Evolutionary conservation across 2,888 invertebrate genomes (phyloP), one percentile per base, ranked within the genome.

Genomic region (Phengaris arion): DNA sequence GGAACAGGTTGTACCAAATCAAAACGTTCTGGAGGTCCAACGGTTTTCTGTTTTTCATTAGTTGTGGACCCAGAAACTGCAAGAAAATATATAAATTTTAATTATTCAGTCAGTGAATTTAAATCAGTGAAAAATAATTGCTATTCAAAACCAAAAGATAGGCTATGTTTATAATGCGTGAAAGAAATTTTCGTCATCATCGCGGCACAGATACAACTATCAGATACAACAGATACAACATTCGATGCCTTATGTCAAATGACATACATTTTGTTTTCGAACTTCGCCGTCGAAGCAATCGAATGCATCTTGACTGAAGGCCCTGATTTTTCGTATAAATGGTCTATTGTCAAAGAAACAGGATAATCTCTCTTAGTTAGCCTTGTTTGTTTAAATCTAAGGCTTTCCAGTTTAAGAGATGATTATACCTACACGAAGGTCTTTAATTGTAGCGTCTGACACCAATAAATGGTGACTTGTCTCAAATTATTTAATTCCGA

Each of bases 41-140:
- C 0, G 98, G 97, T 91, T 97, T 96, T 85, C 98, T 95, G 88
- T 97, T 96, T 85, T 96, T 96, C 98, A 98, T 98, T 51, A 97
- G 85, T 83, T 94, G 95, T 55, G 98, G 98, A 2, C 98, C 98
- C 77, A 96, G 83, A 76, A 96, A 94, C 95, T 95, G 87, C 68
- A 85, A 86, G 79, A 76, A 81, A 81, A 74, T 35, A 35, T 35
- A 35, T 35, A 70, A 35, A 45, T 35, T 74, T 51, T 52, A 52
- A 48, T 35, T 35, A 35, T 35, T 35, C 35, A 2, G 48, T 48
- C 6, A 48, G 5, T 46, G 46, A 46, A 22, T 22, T 22, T 22
- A 22, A 22, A 22, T 22, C 22, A 22, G 22, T 22, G 22, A 22
- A 22, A 22, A 22, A 22, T 35, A 35, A 35, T 35, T 35, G 35